Conservation (phyloP, 2,888 invertebrate species). For the Pherbina coryleti region DNA sequence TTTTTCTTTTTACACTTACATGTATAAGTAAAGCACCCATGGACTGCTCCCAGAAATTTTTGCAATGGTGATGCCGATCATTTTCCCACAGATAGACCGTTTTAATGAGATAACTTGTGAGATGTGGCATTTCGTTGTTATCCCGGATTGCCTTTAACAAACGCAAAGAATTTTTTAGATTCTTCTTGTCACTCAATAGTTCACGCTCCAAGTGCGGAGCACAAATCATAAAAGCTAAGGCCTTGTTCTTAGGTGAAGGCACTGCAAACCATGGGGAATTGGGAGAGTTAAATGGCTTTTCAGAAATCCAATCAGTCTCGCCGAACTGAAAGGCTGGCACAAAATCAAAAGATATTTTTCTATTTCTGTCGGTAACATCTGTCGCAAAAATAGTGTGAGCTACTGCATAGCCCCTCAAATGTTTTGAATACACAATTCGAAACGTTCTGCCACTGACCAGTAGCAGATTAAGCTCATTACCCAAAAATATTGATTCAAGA, state of each 20-base stretch:
- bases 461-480: neutral
- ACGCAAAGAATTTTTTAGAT: conserved; percentile 55
- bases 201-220: conserved; percentile 53
- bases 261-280: conserved; percentile 55
- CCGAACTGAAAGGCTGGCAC: conserved; percentile 56
- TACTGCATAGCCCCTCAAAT: conserved; percentile 47
- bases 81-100: conserved; percentile 51
- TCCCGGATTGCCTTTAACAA: conserved; percentile 56
- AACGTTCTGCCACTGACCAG: conserved; percentile 30
- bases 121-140: conserved; percentile 44
- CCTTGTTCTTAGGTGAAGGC: conserved; percentile 46
- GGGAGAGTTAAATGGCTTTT: neutral
- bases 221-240: conserved; percentile 51
- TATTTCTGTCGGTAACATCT: conserved; percentile 16
- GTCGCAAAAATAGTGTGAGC: conserved; percentile 57
- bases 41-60: conserved; percentile 46
- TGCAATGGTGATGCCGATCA: neutral
- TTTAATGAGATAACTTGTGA: conserved; percentile 57
- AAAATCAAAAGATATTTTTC: conserved; percentile 56
- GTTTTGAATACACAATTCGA: conserved; percentile 40
- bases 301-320: conserved; percentile 41
- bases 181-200: conserved; percentile 47
- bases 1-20: conserved; percentile 38
- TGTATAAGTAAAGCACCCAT: conserved; percentile 41
- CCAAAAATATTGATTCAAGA: conserved; percentile 41